Base-by-base conservation (phyloP, 1,140 invertebrate species). In the Arion vulgaris region DNA sequence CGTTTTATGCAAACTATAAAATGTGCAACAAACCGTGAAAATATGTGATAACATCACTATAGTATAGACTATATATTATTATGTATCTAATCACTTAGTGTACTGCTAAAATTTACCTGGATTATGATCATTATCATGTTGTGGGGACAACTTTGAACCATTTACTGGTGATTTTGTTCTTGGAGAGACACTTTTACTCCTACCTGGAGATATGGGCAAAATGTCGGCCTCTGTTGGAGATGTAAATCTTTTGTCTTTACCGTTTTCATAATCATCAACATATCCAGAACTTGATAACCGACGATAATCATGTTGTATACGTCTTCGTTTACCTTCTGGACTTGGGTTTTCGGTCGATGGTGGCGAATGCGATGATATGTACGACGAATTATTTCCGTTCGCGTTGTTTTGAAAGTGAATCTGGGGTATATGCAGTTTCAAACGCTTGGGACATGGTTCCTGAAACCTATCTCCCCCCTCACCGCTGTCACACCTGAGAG, bases 211-310 rank as follows among this genome's bases (percentile, higher is more conserved):
- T 28, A 83, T 73, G 19, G 83, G 81, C 23, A 81, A 82, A 45
- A 85, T 62, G 77, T 90, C 89, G 28, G 86, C 85, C 53, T 89
- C 87, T 78, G 80, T 86, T 38, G 83, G 84, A 41, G 86, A 86
- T 39, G 87, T 87, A 84, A 90, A 91, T 51, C 89, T 83, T 51
- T 88, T 86, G 76, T 90, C 88, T 45, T 87, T 86, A 45, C 89
- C 86, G 62, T 84, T 85, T 72, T 89, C 88, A 84, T 91, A 90
- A 84, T 90, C 91, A 84, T 91, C 90, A 38, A 91, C 83, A 80
- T 91, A 90, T 53, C 91, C 89, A 72, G 91, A 91, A 81, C 90
- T 91, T 62, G 91, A 92, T 57, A 91, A 80, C 34, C 89, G 85
- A 78, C 89, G 84, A 83, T 90, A 91, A 84, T 90, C 90, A 84